Percentiles rank a stretch among this genome's conserved stretches.
Conservation (phyloP, 2,113 vertebrate genomes). For the Riparia riparia region DNA sequence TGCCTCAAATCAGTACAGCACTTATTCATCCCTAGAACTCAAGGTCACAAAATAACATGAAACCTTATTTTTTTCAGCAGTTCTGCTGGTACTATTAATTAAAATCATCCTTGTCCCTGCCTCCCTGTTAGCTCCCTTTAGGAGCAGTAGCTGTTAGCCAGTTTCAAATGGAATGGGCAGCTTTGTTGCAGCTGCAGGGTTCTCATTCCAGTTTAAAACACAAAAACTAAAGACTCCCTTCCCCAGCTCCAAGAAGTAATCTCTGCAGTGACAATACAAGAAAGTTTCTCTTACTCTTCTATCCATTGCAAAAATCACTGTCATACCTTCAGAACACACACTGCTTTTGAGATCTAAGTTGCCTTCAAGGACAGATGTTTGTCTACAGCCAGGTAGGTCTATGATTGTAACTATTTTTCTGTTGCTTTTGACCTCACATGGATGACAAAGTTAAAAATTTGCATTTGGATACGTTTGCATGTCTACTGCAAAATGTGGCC, state of each 20-base stretch:
- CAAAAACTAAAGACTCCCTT: background rate
- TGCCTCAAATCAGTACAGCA: background rate
- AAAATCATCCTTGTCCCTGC: background rate
- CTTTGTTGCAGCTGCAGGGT: background rate
- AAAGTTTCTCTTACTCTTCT: background rate
- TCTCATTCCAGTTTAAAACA: background rate
- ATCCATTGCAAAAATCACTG: background rate
- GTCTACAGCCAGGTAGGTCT: background rate
- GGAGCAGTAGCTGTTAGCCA: background rate
- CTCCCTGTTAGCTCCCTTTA: background rate
- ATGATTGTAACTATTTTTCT: background rate
- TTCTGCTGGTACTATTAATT: background rate
- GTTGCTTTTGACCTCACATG: background rate
- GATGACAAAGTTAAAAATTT: background rate
- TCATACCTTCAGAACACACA: background rate
- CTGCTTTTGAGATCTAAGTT: background rate
- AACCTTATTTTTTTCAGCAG: background rate
- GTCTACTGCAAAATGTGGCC: background rate
- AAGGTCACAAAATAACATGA: background rate
- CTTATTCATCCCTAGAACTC: background rate
- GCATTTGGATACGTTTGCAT: rapidly evolving
- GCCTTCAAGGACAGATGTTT: background rate
- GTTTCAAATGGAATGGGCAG: background rate
- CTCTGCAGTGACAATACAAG: rapidly evolving
- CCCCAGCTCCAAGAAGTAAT: background rate